These are phyloP conservation scores for Bos indicus DNA, from an alignment of 2,113 vertebrate genomes.

Conservation along the genomic window DNA sequence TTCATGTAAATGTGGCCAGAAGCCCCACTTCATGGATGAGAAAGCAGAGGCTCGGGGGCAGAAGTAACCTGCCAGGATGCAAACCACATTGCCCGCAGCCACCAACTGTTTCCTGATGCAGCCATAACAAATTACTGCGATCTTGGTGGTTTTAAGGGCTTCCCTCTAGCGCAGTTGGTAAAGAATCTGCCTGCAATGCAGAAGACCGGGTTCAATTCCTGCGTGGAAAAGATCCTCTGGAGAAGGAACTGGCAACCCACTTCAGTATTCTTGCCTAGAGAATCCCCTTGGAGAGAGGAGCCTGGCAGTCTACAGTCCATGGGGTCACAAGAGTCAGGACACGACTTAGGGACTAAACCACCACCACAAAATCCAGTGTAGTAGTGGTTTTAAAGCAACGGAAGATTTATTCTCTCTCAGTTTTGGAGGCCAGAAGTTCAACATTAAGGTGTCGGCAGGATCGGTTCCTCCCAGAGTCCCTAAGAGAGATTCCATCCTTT, in stretches of 20 bases:
- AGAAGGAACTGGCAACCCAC: not conserved
- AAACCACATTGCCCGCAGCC: rapidly evolving
- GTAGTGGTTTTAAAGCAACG: not conserved
- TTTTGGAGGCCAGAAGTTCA: not conserved
- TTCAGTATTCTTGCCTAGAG: not conserved
- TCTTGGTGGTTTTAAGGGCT: not conserved
- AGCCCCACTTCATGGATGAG: not conserved
- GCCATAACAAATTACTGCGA: rapidly evolving
- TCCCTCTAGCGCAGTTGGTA: not conserved
- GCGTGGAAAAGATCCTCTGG: not conserved
- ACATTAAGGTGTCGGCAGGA: not conserved
- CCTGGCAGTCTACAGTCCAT: not conserved
- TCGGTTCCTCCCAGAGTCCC: not conserved
- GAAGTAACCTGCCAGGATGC: not conserved
- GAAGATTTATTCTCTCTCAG: not conserved
- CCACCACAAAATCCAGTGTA: not conserved
- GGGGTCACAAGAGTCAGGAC: not conserved
- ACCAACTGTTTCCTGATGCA: not conserved
- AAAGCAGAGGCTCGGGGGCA: not conserved
- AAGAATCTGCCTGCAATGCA: not conserved
- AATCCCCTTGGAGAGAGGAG: not conserved
- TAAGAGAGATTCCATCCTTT: not conserved
- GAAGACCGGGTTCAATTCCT: not conserved
- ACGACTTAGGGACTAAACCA: not conserved
- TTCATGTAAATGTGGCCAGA: rapidly evolving